Percentiles rank a stretch among this genome's conserved stretches.
These are phyloP conservation scores for Eupeodes luniger DNA, from an alignment of 2,888 invertebrate species.

Conservation along the genomic window DNA sequence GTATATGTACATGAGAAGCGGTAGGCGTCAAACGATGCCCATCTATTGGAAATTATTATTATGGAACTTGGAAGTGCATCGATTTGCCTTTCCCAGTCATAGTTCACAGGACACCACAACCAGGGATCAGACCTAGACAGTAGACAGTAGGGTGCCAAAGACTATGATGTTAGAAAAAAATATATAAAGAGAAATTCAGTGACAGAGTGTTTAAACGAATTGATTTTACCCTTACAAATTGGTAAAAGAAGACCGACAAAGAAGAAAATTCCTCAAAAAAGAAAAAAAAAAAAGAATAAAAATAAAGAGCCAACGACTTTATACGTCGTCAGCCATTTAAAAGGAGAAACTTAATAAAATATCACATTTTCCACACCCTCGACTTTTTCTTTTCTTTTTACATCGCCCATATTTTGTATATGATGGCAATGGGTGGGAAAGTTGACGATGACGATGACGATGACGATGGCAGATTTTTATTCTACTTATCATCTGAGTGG, in stretches of 20 bases:
- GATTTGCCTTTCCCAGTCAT: slow-evolving; percentile 49
- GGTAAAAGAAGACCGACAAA: slow-evolving; percentile 55
- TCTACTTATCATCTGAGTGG: slow-evolving; percentile 71
- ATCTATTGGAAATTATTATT: slow-evolving; percentile 62
- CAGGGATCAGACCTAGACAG: slow-evolving; percentile 2
- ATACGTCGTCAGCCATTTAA: slow-evolving; percentile 44
- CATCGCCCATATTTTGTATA: neutral
- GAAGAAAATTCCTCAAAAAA: slow-evolving; percentile 11
- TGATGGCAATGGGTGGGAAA: slow-evolving; percentile 4
- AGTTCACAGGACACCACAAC: slow-evolving; percentile 13
- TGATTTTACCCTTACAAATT: slow-evolving; percentile 74
- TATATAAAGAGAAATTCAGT: slow-evolving; percentile 49
- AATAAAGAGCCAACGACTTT: slow-evolving; percentile 23
- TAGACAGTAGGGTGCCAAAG: slow-evolving; percentile 52
- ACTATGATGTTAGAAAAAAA: slow-evolving; percentile 15
- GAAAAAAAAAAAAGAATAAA: neutral
- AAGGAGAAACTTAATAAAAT: slow-evolving; percentile 63
- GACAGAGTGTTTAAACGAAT: slow-evolving; percentile 71
- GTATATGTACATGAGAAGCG: neutral
- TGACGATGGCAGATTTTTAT: slow-evolving; percentile 65
- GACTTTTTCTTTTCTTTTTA: neutral
- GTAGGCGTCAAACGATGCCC: slow-evolving; percentile 46
- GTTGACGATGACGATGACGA: slow-evolving; percentile 51
- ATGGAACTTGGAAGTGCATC: slow-evolving; percentile 54
- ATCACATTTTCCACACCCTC: slow-evolving; percentile 61